Base-by-base conservation (phyloP, 2,797 vertebrate genomes). In the Arremon brunneinucha region DNA sequence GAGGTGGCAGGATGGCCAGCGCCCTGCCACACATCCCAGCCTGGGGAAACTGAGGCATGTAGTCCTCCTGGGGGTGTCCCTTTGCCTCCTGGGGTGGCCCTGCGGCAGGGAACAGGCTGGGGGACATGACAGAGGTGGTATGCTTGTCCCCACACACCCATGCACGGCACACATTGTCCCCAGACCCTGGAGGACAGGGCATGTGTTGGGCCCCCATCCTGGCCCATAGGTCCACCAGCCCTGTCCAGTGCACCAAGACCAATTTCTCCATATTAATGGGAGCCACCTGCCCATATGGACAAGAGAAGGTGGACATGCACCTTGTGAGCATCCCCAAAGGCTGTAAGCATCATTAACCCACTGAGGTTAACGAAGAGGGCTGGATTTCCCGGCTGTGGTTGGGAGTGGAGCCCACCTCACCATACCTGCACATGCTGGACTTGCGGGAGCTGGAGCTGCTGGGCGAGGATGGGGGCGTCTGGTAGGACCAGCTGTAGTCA, bases 401-500 rank as follows among this genome's bases (percentile, higher is more conserved):
- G 30, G 17, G 43, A 5, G 3, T 35, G 70, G 21, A 87, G 57
- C 76, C 59, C 59, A 20, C 69, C 14, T 68, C 53, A 19, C 56
- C 59, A 11, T 63, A 93, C 99, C 99, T 99, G 98, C 99, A 99
- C 99, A 99, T 99, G 98, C 99, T 99, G 97, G 99, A 99, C 97
- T 99, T 99, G 60, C 99, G 98, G 79, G 99, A 99, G 56, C 98
- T 98, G 14, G 99, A 99, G 97, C 99, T 99, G 98, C 98, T 99
- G 28, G 99, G 99, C 0, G 99, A 99, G 0, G 99, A 99, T 0
- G 99, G 99, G 2, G 99, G 99, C 0, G 99, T 99, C 98, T 99
- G 99, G 97, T 99, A 99, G 62, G 99, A 99, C 99, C 99, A 99
- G 94, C 98, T 99, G 96, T 99, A 99, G 96, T 99, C 99, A 0